Evolutionary conservation across 2,113 vertebrate species (phyloP), one percentile per base, ranked within the genome.

Genomic region (Heptranchias perlo): DNA sequence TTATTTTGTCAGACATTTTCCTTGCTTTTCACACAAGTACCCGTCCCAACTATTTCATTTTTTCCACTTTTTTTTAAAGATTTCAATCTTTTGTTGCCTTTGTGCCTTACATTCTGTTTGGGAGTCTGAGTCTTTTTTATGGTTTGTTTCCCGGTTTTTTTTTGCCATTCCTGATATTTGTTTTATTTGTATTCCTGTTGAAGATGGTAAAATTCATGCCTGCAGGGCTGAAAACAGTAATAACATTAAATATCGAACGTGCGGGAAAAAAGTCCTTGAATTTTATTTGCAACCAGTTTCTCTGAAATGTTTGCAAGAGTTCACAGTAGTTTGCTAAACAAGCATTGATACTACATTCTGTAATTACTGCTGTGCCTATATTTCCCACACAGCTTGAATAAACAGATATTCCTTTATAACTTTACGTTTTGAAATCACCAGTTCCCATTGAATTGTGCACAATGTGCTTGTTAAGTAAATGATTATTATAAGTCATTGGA

Each of bases 321-420:
- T 95, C 94, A 95, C 94, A 95, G 64, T 95, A 95, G 94, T 95
- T 95, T 95, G 94, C 94, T 96, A 0, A 92, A 96, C 84, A 96
- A 96, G 96, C 97, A 96, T 97, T 97, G 96, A 96, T 96, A 96
- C 92, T 1, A 3, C 94, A 96, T 96, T 96, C 97, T 96, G 96
- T 96, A 97, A 96, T 91, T 96, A 96, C 97, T 96, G 96, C 96
- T 96, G 97, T 98, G 96, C 98, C 97, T 97, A 97, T 98, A 97
- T 97, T 98, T 97, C 98, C 98, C 98, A 98, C 98, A 98, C 97
- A 97, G 97, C 97, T 97, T 97, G 97, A 96, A 97, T 98, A 97
- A 97, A 98, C 97, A 98, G 97, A 97, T 96, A 96, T 96, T 96
- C 97, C 97, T 93, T 97, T 97, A 97, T 96, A 97, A 97, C 97